Base-by-base conservation (phyloP, 2,888 invertebrate genomes). In the Ophioninae sp. region DNA sequence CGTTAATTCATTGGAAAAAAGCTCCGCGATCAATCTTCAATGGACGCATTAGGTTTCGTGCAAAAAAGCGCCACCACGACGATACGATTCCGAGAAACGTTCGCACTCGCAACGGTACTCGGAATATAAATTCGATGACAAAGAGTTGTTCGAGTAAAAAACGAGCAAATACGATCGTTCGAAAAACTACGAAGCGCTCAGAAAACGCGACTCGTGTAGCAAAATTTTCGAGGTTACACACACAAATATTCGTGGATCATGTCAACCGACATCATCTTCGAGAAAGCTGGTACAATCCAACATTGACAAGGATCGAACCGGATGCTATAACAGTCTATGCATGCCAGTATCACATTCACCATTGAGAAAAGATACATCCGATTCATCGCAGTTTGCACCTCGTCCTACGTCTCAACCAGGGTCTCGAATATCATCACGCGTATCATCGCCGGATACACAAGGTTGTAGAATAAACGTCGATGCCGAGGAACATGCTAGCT, bases 401-500 rank as follows among this genome's bases (percentile, higher is more conserved):
- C 63, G 63, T 59, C 59, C 63, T 63, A 63, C 63, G 63, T 63
- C 63, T 63, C 63, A 17, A 37, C 63, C 63, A 30, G 37, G 63
- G 63, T 63, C 63, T 63, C 63, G 63, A 63, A 30, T 13, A 63
- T 7, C 63, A 17, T 63, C 63, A 63, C 63, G 63, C 63, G 13
- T 22, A 63, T 37, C 63, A 30, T 63, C 30, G 13, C 63, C 63
- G 17, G 63, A 63, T 6, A 63, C 13, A 13, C 37, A 63, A 37
- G 13, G 23, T 63, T 37, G 63, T 63, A 63, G 37, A 71, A 58
- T n/a, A 30, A 71, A 65, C 39, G 39, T 13, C 44, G 23, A 13
- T 17, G 23, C 20, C 13, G 58, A 67, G 56, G 39, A 75, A 39
- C 67, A 65, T 7, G 58, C 10, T 39, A 39, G 10, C n/a, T 75